Conservation (phyloP, 1,140 invertebrate genomes). For the Proales similis region DNA sequence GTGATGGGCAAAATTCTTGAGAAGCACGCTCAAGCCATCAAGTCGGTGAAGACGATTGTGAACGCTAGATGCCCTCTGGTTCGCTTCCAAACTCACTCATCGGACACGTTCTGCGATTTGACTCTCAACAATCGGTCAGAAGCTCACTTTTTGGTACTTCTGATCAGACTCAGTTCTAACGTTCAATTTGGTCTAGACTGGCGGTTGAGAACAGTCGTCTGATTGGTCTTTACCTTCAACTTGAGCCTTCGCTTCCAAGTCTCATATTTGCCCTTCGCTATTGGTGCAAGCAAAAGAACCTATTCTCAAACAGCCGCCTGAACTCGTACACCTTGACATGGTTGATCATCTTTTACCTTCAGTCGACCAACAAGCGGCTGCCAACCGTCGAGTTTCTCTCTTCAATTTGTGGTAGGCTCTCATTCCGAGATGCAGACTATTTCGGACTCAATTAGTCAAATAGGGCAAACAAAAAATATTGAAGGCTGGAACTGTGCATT, state of each 20-base stretch:
- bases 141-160: neutral
- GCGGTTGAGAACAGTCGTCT: conserved; percentile 26
- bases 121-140: conserved; percentile 24
- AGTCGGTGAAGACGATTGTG: conserved; percentile 26
- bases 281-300: conserved; percentile 37
- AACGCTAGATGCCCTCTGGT: conserved; percentile 35
- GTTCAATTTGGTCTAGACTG: neutral
- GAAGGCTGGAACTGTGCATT: conserved; percentile 35
- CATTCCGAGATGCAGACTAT: neutral
- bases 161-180: neutral
- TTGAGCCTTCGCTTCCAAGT: conserved; percentile 8
- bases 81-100: conserved; percentile 13
- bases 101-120: conserved; percentile 19
- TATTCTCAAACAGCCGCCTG: conserved; percentile 19
- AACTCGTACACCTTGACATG: conserved; percentile 32
- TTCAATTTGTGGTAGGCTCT: conserved; percentile 24
- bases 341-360: conserved; percentile 18
- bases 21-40: conserved; percentile 19
- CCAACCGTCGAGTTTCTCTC: conserved; percentile 11
- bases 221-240: neutral
- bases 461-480: conserved; percentile 16
- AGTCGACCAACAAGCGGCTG: conserved; percentile 2
- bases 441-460: neutral
- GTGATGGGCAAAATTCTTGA: conserved; percentile 12
- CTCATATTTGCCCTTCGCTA: conserved; percentile 17